phyloP scores from a whole-genome alignment of 2,113 vertebrate species.

The Thalassoma bifasciatum region DNA sequence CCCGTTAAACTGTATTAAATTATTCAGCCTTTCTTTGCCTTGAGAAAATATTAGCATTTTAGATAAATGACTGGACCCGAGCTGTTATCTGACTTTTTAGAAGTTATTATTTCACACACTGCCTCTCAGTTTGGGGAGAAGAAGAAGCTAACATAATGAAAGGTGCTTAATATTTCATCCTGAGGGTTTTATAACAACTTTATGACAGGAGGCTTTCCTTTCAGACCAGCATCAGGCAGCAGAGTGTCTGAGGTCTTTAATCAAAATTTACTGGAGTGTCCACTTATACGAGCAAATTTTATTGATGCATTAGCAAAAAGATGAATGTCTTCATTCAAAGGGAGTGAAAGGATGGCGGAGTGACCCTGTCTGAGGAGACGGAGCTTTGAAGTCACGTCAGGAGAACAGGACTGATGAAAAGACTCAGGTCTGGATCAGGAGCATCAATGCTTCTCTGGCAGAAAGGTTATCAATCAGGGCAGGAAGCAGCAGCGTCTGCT shows the following conservation, averaged over 20 bases:
- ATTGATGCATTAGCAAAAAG: conserved; percentile 61
- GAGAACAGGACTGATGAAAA: not conserved
- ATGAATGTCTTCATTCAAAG: conserved; percentile 57
- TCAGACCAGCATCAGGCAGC: conserved; percentile 53
- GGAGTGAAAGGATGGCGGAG: conserved; percentile 34
- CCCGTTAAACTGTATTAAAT: conserved; percentile 60
- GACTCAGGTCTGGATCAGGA: not conserved
- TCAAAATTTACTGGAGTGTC: conserved; percentile 74
- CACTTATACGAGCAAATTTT: conserved; percentile 69
- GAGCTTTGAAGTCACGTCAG: conserved; percentile 14
- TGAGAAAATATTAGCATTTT: conserved; percentile 65
- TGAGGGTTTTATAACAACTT: conserved; percentile 56
- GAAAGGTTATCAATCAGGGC: conserved; percentile 15
- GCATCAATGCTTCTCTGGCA: not conserved
- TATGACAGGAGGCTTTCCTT: conserved; percentile 61
- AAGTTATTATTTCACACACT: conserved; percentile 54
- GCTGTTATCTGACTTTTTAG: conserved; percentile 54
- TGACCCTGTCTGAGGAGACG: conserved; percentile 24
- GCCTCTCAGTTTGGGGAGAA: conserved; percentile 20
- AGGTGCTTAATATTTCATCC: conserved; percentile 59
- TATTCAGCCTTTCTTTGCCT: conserved; percentile 22
- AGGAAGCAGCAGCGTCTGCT: not conserved
- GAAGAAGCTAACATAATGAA: conserved; percentile 53
- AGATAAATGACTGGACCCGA: conserved; percentile 50
- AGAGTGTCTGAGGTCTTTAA: conserved; percentile 63